Evolutionary conservation across 2,888 invertebrate species (phyloP).

Genomic region (Herminia tarsipennalis): DNA sequence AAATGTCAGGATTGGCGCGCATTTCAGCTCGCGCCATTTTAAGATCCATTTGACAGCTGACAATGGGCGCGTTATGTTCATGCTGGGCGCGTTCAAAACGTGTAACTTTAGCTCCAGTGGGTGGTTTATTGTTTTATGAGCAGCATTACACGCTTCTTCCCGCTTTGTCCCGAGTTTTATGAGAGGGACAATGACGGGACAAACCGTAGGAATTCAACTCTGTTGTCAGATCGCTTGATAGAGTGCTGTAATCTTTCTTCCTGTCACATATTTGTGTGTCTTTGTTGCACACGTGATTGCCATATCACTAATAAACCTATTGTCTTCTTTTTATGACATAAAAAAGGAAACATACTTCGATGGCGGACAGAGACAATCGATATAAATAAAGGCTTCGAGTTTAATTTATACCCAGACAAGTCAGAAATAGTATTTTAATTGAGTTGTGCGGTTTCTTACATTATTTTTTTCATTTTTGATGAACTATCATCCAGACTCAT

Average conservation of each 20-base stretch:
- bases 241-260: conserved; percentile 72
- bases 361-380: too few relatives aligned
- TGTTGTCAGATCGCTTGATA: conserved; percentile 68
- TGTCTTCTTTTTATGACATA: conserved; percentile 21
- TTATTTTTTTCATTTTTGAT: too few relatives aligned
- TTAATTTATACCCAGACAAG: too few relatives aligned
- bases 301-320: conserved; percentile 43
- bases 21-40: conserved; percentile 47
- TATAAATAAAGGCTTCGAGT: too few relatives aligned
- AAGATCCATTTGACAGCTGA: conserved; percentile 39
- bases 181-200: conserved; percentile 65
- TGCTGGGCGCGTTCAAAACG: conserved; percentile 36
- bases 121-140: conserved; percentile 81
- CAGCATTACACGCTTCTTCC: conserved; percentile 65
- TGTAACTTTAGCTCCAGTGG: conserved; percentile 52
- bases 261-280: conserved; percentile 65
- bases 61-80: conserved; percentile 43
- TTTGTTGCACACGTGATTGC: conserved; percentile 46
- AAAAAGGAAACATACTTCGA: neutral
- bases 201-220: conserved; percentile 67
- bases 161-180: conserved; percentile 57
- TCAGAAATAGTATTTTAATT: too few relatives aligned
- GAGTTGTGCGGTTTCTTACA: too few relatives aligned
- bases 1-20: conserved; percentile 47
- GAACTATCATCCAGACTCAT: too few relatives aligned